phyloP scores from a whole-genome alignment of 2,888 invertebrate genomes.

The Ectobius pallidus region DNA sequence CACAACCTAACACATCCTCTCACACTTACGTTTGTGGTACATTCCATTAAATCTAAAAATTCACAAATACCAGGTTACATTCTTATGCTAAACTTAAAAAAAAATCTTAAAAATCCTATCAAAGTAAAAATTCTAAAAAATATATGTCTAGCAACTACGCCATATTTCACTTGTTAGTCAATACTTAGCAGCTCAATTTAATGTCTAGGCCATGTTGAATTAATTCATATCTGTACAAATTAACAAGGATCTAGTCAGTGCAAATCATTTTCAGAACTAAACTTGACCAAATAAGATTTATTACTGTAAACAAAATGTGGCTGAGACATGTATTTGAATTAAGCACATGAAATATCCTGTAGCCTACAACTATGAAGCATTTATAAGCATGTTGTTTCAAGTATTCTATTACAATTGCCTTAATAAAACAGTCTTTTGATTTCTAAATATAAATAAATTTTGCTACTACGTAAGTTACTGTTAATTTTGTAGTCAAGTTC shows the following conservation, averaged over 20 bases:
- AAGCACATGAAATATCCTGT: too few relatives aligned
- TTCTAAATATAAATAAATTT: not conserved
- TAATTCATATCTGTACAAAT: conserved; percentile 6
- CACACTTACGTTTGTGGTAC: not conserved
- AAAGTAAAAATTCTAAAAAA: conserved; percentile 23
- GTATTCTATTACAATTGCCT: not conserved
- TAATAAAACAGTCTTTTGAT: conserved; percentile 11
- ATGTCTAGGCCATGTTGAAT: not conserved
- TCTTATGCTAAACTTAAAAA: not conserved
- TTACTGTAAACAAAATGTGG: too few relatives aligned
- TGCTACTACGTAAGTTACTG: not conserved
- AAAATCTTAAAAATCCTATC: not conserved
- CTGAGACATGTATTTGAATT: too few relatives aligned
- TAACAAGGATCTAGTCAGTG: too few relatives aligned
- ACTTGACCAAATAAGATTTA: too few relatives aligned
- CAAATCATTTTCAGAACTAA: too few relatives aligned
- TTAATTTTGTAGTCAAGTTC: not conserved
- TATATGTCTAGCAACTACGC: conserved; percentile 6
- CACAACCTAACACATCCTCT: conserved; percentile 20
- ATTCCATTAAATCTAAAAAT: not conserved
- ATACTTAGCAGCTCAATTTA: not conserved
- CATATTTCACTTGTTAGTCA: not conserved
- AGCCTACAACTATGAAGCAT: not conserved
- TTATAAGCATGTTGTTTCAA: not conserved
- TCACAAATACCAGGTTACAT: conserved; percentile 3